Evolutionary conservation across 1,140 invertebrate species (phyloP), one percentile per base, ranked within the genome.

Genomic region (Heliothis virescens): DNA sequence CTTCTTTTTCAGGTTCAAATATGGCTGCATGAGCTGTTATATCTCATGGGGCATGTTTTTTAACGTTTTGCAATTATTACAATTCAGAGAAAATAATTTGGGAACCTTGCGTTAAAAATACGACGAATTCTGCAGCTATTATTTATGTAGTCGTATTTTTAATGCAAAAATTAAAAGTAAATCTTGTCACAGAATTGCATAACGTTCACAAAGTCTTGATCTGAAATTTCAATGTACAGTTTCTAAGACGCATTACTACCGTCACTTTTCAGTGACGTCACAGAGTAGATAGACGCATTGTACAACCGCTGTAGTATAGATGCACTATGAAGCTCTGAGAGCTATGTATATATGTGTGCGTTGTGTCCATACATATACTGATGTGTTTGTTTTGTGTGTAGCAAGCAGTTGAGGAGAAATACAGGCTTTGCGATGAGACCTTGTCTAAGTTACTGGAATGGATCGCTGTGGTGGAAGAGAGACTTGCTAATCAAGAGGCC

Each of bases 371-470:
- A 57, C 10, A 26, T 53, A 57, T 78, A 69, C 26, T 78, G 15
- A 78, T 78, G 50, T 15, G 47, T 47, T 16, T 69, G 26, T 78
- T 78, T 71, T 83, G 90, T 94, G 82, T 95, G 60, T 96, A 99
- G 98, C 97, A 98, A 98, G 98, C 98, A 86, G 97, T 99, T 83
- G 97, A 98, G 94, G 98, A 99, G 90, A 98, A 98, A 91, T 99
- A 99, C 96, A 98, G 97, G 93, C 96, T 97, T 86, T 99, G 97
- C 95, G 97, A 97, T 92, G 97, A 98, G 88, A 97, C 96, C 60
- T 95, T 99, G 55, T 96, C 96, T 52, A 98, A 98, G 91, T 95
- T 99, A 55, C 95, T 99, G 71, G 97, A 98, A 93, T 99, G 98
- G 98, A 97, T 99, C 76, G 96, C 96, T 9, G 97, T 98, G 81